Conservation (phyloP, 2,113 vertebrate genomes). For the Alethe castanea region DNA sequence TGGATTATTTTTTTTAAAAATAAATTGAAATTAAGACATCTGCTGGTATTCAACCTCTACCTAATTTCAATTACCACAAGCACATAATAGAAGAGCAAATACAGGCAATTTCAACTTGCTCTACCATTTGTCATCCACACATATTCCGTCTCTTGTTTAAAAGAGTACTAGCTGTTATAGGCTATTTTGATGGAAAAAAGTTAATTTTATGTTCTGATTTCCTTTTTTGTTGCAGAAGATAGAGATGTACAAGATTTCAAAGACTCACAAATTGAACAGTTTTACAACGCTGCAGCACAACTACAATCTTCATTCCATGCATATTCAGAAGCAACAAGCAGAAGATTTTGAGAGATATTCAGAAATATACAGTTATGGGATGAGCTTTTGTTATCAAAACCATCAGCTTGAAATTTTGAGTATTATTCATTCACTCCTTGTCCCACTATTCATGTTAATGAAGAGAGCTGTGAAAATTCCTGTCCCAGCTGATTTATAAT, state of each 20-base stretch:
- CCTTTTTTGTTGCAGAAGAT: not conserved
- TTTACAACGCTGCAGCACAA: not conserved
- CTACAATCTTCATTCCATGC: not conserved
- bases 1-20: not conserved
- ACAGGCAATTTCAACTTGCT: not conserved
- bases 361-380: not conserved
- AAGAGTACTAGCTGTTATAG: not conserved
- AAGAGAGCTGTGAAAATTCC: not conserved
- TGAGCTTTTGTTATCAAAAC: slow-evolving; percentile 7
- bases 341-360: not conserved
- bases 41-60: not conserved
- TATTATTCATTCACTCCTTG: not conserved
- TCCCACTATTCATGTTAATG: not conserved
- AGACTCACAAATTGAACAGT: not conserved
- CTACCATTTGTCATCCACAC: not conserved
- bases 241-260: not conserved
- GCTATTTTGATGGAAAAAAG: not conserved
- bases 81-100: slow-evolving; percentile 7
- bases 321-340: not conserved
- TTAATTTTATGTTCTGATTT: slow-evolving; percentile 3
- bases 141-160: not conserved
- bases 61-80: slow-evolving; percentile 30
- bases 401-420: not conserved
- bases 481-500: not conserved
- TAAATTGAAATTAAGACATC: not conserved